A percentile compares a stretch with the other conserved stretches of the same genome.
These are phyloP conservation scores for Luidia sarsii DNA, from an alignment of 53 echinoderm and acorn worm genomes.

Conservation along the genomic window DNA sequence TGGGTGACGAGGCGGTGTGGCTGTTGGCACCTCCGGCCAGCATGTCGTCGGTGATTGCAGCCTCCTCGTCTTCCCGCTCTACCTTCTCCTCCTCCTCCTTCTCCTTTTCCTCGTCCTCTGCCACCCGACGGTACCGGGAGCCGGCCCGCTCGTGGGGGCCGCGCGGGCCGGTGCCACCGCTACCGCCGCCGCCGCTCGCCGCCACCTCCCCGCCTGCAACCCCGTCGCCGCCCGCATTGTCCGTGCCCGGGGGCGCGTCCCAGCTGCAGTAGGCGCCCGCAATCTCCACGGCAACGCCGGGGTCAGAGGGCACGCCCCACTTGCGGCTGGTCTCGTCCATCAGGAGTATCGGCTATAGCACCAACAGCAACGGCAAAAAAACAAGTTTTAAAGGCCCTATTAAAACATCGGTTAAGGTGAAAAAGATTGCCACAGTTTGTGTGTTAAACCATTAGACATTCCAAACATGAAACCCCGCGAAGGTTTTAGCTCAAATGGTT, in stretches of 20 bases:
- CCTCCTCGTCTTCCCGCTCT: slow-evolving; percentile 1
- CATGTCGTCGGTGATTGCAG: slow-evolving; percentile 9
- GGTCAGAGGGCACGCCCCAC: slow-evolving; percentile 46
- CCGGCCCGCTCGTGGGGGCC: slow-evolving; percentile 63
- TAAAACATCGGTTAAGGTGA: too few relatives aligned
- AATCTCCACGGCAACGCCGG: slow-evolving; percentile 60
- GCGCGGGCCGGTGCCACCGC: not conserved
- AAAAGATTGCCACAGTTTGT: too few relatives aligned
- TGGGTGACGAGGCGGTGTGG: not conserved
- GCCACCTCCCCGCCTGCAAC: too few relatives aligned
- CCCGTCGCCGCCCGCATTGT: not conserved
- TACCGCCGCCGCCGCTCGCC: not conserved
- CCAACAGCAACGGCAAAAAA: too few relatives aligned
- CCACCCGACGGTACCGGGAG: not conserved
- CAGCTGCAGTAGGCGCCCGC: slow-evolving; percentile 59
- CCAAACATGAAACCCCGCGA: too few relatives aligned
- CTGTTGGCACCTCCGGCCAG: not conserved
- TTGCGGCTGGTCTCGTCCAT: slow-evolving; percentile 60
- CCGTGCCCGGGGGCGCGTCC: slow-evolving; percentile 20
- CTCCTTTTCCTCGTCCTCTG: not conserved
- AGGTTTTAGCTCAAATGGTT: too few relatives aligned
- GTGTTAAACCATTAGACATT: too few relatives aligned
- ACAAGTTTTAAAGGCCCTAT: too few relatives aligned
- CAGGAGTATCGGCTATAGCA: slow-evolving; percentile 66
- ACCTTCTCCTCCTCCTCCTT: slow-evolving; percentile 3